phyloP scores from a whole-genome alignment of 2,888 invertebrate species.

The Charanyca ferruginea region DNA sequence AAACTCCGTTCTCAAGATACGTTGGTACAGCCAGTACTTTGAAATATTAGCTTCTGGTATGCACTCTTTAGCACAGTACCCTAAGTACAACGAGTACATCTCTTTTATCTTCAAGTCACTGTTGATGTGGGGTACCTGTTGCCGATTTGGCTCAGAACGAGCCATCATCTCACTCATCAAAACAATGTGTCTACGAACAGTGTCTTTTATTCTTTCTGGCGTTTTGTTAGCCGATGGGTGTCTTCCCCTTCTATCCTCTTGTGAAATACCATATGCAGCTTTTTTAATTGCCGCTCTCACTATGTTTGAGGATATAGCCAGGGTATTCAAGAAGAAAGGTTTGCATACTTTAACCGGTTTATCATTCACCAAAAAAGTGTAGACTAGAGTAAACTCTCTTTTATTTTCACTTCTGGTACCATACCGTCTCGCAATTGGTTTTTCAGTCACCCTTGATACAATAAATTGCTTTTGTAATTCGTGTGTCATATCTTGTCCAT shows the following conservation, averaged over 20 bases:
- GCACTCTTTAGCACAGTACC: neutral
- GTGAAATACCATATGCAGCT: neutral
- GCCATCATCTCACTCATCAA: neutral
- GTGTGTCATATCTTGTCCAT: slow-evolving; percentile 3
- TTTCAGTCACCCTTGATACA: slow-evolving; percentile 7
- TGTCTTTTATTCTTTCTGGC: slow-evolving; percentile 9
- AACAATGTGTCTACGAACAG: slow-evolving; percentile 9
- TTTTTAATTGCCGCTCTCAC: neutral
- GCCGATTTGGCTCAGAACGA: neutral
- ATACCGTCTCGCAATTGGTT: neutral
- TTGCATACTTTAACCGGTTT: slow-evolving; percentile 5
- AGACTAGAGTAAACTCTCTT: neutral
- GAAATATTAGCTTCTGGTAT: neutral
- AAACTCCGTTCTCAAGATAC: slow-evolving; percentile 5
- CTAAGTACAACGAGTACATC: neutral
- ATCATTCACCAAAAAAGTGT: slow-evolving; percentile 9
- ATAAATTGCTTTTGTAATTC: slow-evolving; percentile 1
- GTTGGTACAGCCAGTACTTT: neutral
- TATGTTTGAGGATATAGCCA: slow-evolving; percentile 1
- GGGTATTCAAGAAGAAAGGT: slow-evolving; percentile 6
- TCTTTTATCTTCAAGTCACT: neutral
- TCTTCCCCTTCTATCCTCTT: slow-evolving; percentile 1
- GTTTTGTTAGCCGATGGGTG: neutral
- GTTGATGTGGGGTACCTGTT: neutral
- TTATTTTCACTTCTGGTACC: neutral